phyloP scores from a whole-genome alignment of 1,140 invertebrate species.

The Sycobia sp. region DNA sequence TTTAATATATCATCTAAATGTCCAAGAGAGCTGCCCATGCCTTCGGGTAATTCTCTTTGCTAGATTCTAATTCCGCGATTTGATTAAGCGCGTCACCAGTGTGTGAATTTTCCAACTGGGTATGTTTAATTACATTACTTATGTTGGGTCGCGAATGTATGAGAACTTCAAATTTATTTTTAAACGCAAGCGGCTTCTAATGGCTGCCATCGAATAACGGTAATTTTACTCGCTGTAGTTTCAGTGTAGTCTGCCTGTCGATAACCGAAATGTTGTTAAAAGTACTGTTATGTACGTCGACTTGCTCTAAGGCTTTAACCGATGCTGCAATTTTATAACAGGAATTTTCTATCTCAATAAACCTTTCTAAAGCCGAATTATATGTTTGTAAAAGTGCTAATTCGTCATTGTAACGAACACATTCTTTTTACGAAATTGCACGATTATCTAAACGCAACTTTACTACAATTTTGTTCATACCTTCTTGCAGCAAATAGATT shows the following conservation, averaged over 20 bases:
- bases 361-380: neutral
- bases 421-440: too few relatives aligned
- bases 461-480: too few relatives aligned
- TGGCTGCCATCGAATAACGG: neutral
- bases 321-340: neutral
- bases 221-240: neutral
- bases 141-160: conserved; percentile 44
- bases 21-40: conserved; percentile 38
- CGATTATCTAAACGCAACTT: too few relatives aligned
- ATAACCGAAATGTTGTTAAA: neutral
- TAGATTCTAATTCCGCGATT: conserved; percentile 38
- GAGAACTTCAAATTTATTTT: conserved; percentile 36
- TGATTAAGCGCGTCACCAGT: too few relatives aligned
- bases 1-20: conserved; percentile 35
- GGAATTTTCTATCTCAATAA: neutral
- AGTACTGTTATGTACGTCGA: neutral
- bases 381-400: neutral
- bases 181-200: neutral
- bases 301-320: neutral
- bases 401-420: neutral
- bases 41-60: conserved; percentile 38
- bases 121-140: conserved; percentile 42
- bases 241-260: neutral
- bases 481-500: too few relatives aligned
- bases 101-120: conserved; percentile 37